Evolutionary conservation across 2,888 invertebrate genomes (phyloP).

Genomic region (Alloscopus bannaensis): DNA sequence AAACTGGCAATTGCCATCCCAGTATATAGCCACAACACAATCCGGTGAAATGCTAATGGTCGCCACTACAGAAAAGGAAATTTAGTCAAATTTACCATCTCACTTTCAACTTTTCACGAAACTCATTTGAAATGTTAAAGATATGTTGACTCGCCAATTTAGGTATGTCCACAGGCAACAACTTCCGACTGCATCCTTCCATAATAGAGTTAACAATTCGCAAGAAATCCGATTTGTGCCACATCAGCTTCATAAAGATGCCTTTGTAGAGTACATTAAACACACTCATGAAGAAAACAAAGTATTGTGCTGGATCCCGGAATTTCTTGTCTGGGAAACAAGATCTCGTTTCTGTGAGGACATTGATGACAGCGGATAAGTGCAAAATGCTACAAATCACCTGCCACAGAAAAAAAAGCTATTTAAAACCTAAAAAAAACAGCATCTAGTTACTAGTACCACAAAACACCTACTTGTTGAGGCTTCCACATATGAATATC

Average conservation of each 20-base stretch:
- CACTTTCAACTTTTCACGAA: too few species aligned
- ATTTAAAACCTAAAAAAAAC: neutral
- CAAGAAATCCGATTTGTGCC: conserved; percentile 17
- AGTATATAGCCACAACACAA: too few species aligned
- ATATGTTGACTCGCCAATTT: too few species aligned
- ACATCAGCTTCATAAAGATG: conserved; percentile 19
- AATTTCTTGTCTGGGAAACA: conserved; percentile 2
- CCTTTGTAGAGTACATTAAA: conserved; percentile 27
- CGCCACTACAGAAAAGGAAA: too few species aligned
- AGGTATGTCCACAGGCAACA: neutral
- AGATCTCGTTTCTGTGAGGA: conserved; percentile 27
- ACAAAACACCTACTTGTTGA: too few species aligned
- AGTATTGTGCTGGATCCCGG: conserved; percentile 36
- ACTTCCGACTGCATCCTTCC: too few species aligned
- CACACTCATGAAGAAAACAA: conserved; percentile 28
- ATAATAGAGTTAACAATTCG: neutral
- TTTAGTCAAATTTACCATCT: too few species aligned
- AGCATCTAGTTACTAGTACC: too few species aligned
- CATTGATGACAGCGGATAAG: conserved; percentile 2
- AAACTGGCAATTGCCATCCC: conserved; percentile 7
- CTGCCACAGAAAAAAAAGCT: conserved; percentile 2
- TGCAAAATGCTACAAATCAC: conserved; percentile 22
- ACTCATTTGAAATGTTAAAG: too few species aligned
- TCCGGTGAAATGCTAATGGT: too few species aligned
- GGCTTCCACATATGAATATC: too few species aligned